Evolutionary conservation across 2,888 invertebrate genomes (phyloP), one percentile per base, ranked within the genome.

Genomic region (Pseudoips prasinana): DNA sequence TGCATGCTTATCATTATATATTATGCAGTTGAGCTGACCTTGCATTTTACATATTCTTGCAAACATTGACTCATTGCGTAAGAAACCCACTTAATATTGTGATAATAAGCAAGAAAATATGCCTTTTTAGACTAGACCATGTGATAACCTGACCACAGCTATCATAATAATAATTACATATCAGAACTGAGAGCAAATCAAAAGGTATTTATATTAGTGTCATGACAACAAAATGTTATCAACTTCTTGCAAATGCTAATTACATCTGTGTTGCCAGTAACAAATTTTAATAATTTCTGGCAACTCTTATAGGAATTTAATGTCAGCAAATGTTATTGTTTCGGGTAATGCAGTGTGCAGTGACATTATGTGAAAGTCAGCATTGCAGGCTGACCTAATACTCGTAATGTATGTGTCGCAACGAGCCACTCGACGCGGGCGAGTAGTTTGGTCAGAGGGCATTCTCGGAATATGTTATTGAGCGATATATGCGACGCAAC

Each of bases 281-380:
- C 10, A 33, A 53, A 48, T 39, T 25, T 39, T 30, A 9, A 34
- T 27, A 26, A 38, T 31, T 34, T 46, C 40, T 69, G 66, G 70
- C 64, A 69, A 73, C 65, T 77, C 64, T 57, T 53, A 70, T 67
- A 59, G 45, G 59, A 68, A 58, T 51, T 63, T 25, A 26, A 29
- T 56, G 51, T 44, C 51, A 41, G 45, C 37, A 47, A 41, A 38
- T 57, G 43, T 50, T 59, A 47, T 57, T 49, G 44, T 51, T 61
- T 52, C 46, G 49, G 49, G 38, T 44, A 57, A 51, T 58, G 51
- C 44, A 51, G 51, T 53, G 58, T 50, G 33, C 36, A 56, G 40
- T 57, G 49, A 50, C 39, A 48, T 52, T 65, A 64, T 68, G 72
- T 73, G 74, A 74, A 73, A 76, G 73, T 78, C 63, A 69, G 67